Evolutionary conservation across 53 echinoderm and acorn worm species (phyloP).

Genomic region (Mesocentrotus franciscanus): DNA sequence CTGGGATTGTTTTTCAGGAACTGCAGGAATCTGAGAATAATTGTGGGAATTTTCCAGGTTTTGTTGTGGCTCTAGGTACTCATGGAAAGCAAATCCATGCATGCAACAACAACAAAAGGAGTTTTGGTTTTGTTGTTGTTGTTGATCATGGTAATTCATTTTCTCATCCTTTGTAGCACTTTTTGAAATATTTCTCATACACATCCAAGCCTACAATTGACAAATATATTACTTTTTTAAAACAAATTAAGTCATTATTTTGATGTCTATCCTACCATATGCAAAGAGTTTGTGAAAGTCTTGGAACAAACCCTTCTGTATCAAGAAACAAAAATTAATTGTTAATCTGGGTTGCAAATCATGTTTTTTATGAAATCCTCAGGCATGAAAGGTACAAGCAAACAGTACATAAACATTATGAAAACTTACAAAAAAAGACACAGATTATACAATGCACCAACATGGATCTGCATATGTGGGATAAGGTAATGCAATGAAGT

Average conservation of each 20-base stretch:
- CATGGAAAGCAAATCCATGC: background rate
- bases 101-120: background rate
- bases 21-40: slow-evolving; percentile 23
- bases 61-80: background rate
- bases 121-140: background rate
- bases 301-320: background rate
- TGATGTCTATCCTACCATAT: background rate
- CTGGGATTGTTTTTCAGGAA: background rate
- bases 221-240: background rate
- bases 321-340: background rate
- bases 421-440: background rate
- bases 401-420: background rate
- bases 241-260: background rate
- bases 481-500: background rate
- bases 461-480: background rate
- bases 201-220: background rate
- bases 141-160: background rate
- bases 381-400: background rate
- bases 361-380: background rate
- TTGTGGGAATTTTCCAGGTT: slow-evolving; percentile 27
- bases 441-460: too few relatives aligned
- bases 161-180: too few relatives aligned
- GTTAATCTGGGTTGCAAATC: background rate
- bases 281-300: background rate
- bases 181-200: background rate